Percentiles rank a stretch among this genome's conserved stretches.
phyloP scores from a whole-genome alignment of 1,140 invertebrate genomes.

The Helicorthomorpha holstii region DNA sequence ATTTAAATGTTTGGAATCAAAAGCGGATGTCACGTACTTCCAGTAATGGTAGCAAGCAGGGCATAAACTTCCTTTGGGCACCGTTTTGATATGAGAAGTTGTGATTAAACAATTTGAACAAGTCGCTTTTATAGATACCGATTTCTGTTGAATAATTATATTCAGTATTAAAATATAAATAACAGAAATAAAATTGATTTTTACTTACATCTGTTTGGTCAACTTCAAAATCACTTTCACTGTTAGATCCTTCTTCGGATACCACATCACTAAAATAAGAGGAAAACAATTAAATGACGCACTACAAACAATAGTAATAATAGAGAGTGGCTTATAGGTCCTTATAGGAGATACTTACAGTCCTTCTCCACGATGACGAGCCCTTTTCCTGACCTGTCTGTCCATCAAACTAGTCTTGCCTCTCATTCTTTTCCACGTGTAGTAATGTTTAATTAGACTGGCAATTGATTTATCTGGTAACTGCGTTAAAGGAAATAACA shows the following conservation, averaged over 20 bases:
- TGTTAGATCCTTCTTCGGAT: constrained; percentile 50
- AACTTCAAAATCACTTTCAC: constrained; percentile 61
- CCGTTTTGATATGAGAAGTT: constrained; percentile 48
- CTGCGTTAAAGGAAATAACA: constrained; percentile 30
- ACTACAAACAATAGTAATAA: background rate
- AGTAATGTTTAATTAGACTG: constrained; percentile 92
- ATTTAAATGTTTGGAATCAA: background rate
- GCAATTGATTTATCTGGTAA: constrained; percentile 93
- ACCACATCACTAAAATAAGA: constrained; percentile 44
- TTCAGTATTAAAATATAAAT: too few relatives aligned
- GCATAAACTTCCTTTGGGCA: constrained; percentile 56
- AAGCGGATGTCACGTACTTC: constrained; percentile 34
- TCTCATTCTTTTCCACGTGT: constrained; percentile 93
- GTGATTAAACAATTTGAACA: constrained; percentile 61
- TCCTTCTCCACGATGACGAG: constrained; percentile 27
- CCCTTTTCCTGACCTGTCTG: constrained; percentile 55
- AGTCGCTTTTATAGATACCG: constrained; percentile 18
- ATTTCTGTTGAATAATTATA: background rate
- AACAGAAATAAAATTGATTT: too few relatives aligned
- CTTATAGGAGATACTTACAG: too few relatives aligned
- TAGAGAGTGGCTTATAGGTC: background rate
- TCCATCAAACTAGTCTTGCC: constrained; percentile 87
- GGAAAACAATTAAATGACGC: background rate
- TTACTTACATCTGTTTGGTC: constrained; percentile 49
- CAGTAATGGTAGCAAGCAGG: constrained; percentile 60